phyloP scores from a whole-genome alignment of 2,888 invertebrate genomes.

The Cephus rjabovi region DNA sequence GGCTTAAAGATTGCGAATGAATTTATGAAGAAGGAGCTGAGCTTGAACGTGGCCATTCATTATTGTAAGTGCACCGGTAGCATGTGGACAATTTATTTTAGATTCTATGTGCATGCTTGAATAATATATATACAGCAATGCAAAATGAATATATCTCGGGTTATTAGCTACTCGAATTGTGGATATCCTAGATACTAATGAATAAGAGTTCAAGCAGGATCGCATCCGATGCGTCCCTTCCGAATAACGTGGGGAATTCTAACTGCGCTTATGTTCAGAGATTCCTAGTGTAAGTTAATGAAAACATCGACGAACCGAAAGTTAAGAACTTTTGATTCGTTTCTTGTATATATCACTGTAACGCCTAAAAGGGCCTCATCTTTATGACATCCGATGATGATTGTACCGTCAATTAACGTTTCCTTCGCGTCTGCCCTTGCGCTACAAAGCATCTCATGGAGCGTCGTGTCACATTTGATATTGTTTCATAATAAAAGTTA shows the following conservation, averaged over 20 bases:
- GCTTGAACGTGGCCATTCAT: background rate
- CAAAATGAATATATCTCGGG: background rate
- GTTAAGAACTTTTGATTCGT: background rate
- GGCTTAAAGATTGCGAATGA: background rate
- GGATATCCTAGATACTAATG: background rate
- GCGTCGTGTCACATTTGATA: background rate
- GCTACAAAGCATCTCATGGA: background rate
- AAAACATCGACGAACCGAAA: background rate
- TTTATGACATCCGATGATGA: background rate
- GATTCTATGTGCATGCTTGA: background rate
- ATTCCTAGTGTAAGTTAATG: background rate
- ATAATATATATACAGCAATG: background rate
- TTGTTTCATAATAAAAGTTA: background rate
- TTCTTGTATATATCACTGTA: background rate
- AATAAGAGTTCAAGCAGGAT: background rate
- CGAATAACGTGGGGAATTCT: background rate
- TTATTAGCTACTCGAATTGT: background rate
- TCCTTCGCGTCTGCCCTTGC: background rate
- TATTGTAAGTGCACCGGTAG: background rate
- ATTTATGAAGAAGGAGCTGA: background rate
- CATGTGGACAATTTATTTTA: background rate
- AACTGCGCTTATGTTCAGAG: background rate
- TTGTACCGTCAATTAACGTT: background rate
- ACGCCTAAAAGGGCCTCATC: background rate
- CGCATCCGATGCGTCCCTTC: background rate